Conservation (phyloP, 2,113 vertebrate genomes). For the Echinops telfairi region DNA sequence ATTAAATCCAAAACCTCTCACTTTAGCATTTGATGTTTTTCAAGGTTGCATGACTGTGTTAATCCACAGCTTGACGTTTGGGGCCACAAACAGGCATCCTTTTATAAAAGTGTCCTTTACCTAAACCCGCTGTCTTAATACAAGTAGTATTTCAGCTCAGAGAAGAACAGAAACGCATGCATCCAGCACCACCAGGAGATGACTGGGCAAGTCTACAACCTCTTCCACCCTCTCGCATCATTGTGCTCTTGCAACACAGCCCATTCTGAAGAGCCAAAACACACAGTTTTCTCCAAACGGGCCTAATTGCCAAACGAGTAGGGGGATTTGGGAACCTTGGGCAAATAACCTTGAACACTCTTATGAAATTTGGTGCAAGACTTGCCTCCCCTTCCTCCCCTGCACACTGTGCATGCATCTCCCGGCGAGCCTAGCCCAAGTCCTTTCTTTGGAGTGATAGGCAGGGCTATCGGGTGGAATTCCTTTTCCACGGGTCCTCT, state of each 20-base stretch:
- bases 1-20: conserved; percentile 23
- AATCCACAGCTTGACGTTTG: background rate
- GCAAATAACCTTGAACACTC: conserved; percentile 54
- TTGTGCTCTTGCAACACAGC: conserved; percentile 75
- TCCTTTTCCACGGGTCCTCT: background rate
- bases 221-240: conserved; percentile 67
- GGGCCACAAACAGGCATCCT: background rate
- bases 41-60: background rate
- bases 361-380: conserved; percentile 71
- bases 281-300: conserved; percentile 40
- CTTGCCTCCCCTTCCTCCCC: conserved; percentile 57
- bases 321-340: conserved; percentile 66
- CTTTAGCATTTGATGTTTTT: conserved; percentile 4
- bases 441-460: conserved; percentile 3
- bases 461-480: background rate
- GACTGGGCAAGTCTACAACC: background rate
- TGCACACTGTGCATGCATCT: background rate
- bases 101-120: conserved; percentile 25
- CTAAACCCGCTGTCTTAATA: conserved; percentile 23
- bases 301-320: conserved; percentile 61
- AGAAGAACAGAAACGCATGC: background rate
- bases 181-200: background rate
- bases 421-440: background rate
- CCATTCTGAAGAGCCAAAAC: conserved; percentile 55
- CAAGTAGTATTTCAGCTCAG: conserved; percentile 28